Base-by-base conservation (phyloP, 2,888 invertebrate genomes). In the Tricholauxania praeusta region DNA sequence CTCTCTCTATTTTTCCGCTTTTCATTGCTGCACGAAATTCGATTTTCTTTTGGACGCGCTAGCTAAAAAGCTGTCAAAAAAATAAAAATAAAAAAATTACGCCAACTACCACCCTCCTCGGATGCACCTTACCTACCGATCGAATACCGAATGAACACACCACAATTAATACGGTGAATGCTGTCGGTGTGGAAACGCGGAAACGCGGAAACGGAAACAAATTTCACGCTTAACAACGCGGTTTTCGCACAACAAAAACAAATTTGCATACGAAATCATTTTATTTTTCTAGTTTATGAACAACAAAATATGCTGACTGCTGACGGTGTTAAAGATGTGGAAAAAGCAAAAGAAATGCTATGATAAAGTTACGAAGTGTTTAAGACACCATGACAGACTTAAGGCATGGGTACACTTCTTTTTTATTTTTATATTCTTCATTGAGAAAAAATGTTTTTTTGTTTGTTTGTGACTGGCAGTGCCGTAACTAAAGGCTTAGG, bases 151-250 rank as follows among this genome's bases (percentile, higher is more conserved):
- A 51, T 1, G n/a, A n/a, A 12, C 66, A 39, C 63, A 59, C 53
- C 55, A 67, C 68, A 57, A 70, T 70, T 70, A 62, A 47, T 47
- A 62, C 59, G 32, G 69, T 32, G 51, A 48, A 64, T 14, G n/a
- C 6, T 32, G 67, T 73, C 52, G 70, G 62, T 52, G 69, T 74
- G 71, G 65, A 68, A 64, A 28, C 57, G 19, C 17, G 51, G 68
- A 72, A 75, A 73, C 28, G 75, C 17, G 51, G 68, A 72, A 75
- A 73, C 28, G 75, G 82, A 85, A 84, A 84, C 84, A 85, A 85
- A 84, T 84, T 84, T 84, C 84, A 84, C 83, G 84, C 85, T 82
- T 79, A 82, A 83, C 81, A 79, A 80, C 82, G 83, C 79, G 84
- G 82, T 84, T 83, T 77, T 75, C 71, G 71, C 60, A 55, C 55